phyloP scores from a whole-genome alignment of 2,888 invertebrate genomes.

The Euplagia quadripunctaria region DNA sequence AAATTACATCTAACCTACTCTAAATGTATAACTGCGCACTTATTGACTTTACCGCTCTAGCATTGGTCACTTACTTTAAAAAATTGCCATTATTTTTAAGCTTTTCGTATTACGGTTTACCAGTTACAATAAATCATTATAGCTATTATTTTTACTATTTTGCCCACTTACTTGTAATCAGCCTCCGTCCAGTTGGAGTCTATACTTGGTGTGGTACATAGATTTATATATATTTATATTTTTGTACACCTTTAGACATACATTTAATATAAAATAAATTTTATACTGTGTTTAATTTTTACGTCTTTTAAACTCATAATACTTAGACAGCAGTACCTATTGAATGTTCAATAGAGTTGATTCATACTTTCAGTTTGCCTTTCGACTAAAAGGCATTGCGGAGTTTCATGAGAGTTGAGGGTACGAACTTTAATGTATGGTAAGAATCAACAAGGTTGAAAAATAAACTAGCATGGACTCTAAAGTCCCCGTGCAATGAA shows the following conservation, averaged over 20 bases:
- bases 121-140: constrained; percentile 40
- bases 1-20: not conserved
- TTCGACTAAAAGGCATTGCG: too few species aligned
- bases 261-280: constrained; percentile 35
- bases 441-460: too few species aligned
- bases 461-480: too few species aligned
- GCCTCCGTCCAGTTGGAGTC: constrained; percentile 44
- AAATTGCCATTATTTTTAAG: constrained; percentile 28
- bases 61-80: not conserved
- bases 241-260: constrained; percentile 45
- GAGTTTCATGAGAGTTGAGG: too few species aligned
- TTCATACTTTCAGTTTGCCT: too few species aligned
- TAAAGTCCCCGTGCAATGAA: too few species aligned
- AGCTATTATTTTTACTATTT: constrained; percentile 48
- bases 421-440: too few species aligned
- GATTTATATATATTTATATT: constrained; percentile 18
- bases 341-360: not conserved
- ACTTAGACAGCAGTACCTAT: too few species aligned
- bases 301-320: not conserved
- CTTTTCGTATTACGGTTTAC: constrained; percentile 45
- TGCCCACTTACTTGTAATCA: constrained; percentile 29
- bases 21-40: not conserved
- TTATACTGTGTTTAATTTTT: constrained; percentile 22
- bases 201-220: constrained; percentile 42
- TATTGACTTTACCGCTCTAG: not conserved